Percentiles rank a stretch among this genome's conserved stretches.
phyloP scores from a whole-genome alignment of 2,888 invertebrate species.

The Eurytoma adleriae region DNA sequence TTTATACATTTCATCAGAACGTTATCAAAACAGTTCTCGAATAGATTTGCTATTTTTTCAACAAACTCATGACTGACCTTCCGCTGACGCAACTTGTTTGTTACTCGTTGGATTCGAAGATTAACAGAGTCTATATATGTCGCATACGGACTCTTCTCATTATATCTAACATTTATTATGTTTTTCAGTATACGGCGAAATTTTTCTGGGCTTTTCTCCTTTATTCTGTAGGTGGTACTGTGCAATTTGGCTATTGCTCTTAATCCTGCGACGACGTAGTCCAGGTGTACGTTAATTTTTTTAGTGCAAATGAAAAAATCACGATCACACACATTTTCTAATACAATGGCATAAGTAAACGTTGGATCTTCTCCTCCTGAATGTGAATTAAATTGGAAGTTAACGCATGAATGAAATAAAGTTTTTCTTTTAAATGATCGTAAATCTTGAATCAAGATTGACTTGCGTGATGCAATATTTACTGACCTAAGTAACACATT shows the following conservation, averaged over 20 bases:
- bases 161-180: conserved; percentile 60
- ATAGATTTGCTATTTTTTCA: conserved; percentile 59
- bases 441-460: too few species aligned
- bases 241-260: conserved; percentile 69
- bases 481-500: conserved; percentile 53
- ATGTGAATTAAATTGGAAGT: too few species aligned
- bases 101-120: background rate
- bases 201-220: conserved; percentile 57
- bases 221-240: conserved; percentile 66
- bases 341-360: conserved; percentile 59
- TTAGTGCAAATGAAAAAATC: conserved; percentile 61
- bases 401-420: too few species aligned
- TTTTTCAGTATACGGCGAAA: conserved; percentile 61
- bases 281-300: conserved; percentile 58
- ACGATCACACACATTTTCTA: conserved; percentile 62
- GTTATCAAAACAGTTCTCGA: conserved; percentile 58
- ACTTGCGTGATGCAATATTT: too few species aligned
- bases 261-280: conserved; percentile 65
- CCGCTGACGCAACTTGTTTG: conserved; percentile 59
- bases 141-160: conserved; percentile 28
- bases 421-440: too few species aligned
- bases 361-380: conserved; percentile 49
- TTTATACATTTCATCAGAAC: conserved; percentile 56
- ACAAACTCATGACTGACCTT: conserved; percentile 63
- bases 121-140: background rate